Conservation (phyloP, 2,797 vertebrate species). For the Dallia pectoralis region DNA sequence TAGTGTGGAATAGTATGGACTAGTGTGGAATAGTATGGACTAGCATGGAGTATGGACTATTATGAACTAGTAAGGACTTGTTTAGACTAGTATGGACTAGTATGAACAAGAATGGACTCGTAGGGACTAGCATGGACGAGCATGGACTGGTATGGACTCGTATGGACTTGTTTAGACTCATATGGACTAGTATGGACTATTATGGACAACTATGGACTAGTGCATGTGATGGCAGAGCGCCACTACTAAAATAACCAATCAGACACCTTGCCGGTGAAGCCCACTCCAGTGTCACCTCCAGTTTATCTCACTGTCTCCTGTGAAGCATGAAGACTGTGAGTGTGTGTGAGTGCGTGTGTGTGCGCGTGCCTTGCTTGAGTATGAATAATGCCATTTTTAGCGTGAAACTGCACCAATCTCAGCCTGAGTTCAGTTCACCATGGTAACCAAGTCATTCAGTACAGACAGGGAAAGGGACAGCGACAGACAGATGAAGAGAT, state of each 20-base stretch:
- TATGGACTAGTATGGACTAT: too few species aligned
- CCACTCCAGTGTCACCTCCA: constrained; percentile 45
- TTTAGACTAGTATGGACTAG: too few species aligned
- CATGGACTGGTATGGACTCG: too few species aligned
- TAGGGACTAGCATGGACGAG: too few species aligned
- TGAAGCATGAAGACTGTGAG: constrained; percentile 19
- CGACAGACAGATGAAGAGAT: constrained; percentile 11
- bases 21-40: too few species aligned
- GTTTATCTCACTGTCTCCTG: constrained; percentile 41
- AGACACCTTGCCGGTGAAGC: constrained; percentile 31
- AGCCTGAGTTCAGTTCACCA: constrained; percentile 62
- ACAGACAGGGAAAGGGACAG: constrained; percentile 12
- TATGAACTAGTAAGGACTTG: too few species aligned
- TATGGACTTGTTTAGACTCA: too few species aligned
- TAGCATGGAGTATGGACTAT: too few species aligned
- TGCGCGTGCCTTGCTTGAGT: constrained; percentile 16
- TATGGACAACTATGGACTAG: too few species aligned
- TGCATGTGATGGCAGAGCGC: constrained; percentile 20
- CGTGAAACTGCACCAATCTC: constrained; percentile 54
- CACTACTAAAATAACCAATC: constrained; percentile 38
- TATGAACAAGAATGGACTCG: too few species aligned
- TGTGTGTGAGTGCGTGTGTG: constrained; percentile 10
- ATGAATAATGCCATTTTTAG: constrained; percentile 46
- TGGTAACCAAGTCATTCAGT: constrained; percentile 60
- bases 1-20: too few species aligned